Conservation (phyloP, 1,140 invertebrate species). For the Asbolus verrucosus region DNA sequence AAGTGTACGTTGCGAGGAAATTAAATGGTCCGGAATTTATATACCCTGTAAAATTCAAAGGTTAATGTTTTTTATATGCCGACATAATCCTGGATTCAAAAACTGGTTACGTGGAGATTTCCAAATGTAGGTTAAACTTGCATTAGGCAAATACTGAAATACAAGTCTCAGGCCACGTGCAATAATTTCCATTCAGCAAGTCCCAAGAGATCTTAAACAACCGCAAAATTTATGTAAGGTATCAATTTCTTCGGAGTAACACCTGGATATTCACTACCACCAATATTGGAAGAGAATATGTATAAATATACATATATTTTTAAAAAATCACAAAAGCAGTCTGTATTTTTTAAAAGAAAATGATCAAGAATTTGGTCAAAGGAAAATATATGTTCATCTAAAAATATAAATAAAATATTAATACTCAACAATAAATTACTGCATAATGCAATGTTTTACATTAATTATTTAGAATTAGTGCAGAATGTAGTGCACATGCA, state of each 20-base stretch:
- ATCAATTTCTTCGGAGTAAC: constrained; percentile 1
- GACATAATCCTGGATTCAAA: not conserved
- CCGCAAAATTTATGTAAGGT: constrained; percentile 5
- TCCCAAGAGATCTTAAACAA: constrained; percentile 2
- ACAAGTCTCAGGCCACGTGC: constrained; percentile 17
- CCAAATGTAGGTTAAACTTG: not conserved
- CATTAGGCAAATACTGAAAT: constrained; percentile 18
- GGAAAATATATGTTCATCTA: too few species aligned
- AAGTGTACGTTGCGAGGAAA: constrained; percentile 8
- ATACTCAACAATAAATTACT: too few species aligned
- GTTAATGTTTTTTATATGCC: constrained; percentile 15
- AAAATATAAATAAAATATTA: too few species aligned
- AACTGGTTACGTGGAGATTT: constrained; percentile 21
- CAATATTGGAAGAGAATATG: not conserved
- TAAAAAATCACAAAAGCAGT: too few species aligned
- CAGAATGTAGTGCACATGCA: too few species aligned
- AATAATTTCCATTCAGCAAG: constrained; percentile 17
- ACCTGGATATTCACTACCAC: not conserved
- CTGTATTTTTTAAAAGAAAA: too few species aligned
- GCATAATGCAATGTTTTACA: too few species aligned
- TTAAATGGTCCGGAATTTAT: constrained; percentile 25
- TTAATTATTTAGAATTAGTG: too few species aligned
- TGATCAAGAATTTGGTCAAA: too few species aligned
- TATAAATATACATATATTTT: too few species aligned
- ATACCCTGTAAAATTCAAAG: constrained; percentile 37